Percentiles rank a stretch among this genome's conserved stretches.
Conservation (phyloP, 1,140 invertebrate genomes). For the Penaeus vannamei region DNA sequence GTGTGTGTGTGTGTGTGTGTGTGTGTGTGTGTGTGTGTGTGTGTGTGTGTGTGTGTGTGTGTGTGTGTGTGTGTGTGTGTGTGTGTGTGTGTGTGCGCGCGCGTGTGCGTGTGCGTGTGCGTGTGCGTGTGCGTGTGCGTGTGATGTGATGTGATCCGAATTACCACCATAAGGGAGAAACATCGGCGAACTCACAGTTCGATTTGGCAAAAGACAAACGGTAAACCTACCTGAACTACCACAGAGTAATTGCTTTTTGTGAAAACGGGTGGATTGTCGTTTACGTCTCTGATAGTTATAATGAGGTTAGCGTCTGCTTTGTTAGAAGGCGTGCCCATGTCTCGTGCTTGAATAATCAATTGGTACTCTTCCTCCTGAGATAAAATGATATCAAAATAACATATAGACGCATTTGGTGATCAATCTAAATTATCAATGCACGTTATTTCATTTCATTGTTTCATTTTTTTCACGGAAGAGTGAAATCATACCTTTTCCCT, state of each 20-base stretch:
- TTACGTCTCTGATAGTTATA: conserved; percentile 87
- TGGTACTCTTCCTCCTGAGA: conserved; percentile 80
- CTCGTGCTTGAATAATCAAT: conserved; percentile 84
- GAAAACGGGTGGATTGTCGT: conserved; percentile 90
- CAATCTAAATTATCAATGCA: too few relatives aligned
- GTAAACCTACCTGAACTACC: conserved; percentile 76
- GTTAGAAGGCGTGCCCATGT: conserved; percentile 84
- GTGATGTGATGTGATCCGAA: too few relatives aligned
- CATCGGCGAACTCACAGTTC: too few relatives aligned
- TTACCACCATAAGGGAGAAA: too few relatives aligned
- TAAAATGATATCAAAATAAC: conserved; percentile 83
- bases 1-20: conserved; percentile 69
- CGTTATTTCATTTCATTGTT: too few relatives aligned
- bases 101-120: not conserved
- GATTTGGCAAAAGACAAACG: not conserved
- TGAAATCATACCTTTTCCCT: conserved; percentile 76
- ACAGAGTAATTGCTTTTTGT: conserved; percentile 84
- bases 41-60: not conserved
- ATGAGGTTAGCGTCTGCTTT: conserved; percentile 83
- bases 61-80: not conserved
- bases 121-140: not conserved
- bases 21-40: conserved; percentile 71
- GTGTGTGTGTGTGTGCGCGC: not conserved
- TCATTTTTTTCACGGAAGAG: too few relatives aligned
- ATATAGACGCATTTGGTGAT: conserved; percentile 83